Evolutionary conservation across 2,797 vertebrate genomes (phyloP), one percentile per base, ranked within the genome.

Genomic region (Scomberomorus guttatus): DNA sequence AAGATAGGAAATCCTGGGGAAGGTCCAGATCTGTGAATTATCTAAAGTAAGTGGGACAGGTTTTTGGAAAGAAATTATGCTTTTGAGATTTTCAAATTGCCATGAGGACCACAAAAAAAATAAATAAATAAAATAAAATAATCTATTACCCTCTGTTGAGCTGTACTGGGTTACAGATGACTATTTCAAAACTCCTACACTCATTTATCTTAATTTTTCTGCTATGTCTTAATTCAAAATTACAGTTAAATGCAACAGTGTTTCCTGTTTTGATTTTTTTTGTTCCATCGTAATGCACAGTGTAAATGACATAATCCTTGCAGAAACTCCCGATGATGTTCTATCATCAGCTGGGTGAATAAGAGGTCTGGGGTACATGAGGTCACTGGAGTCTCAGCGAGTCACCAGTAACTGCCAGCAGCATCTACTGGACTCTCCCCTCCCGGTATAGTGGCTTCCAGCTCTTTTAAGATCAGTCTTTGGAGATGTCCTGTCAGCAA

Each of bases 401-500:
- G 58, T 85, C 72, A 70, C 72, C 52, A 61, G 34, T 58, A 44
- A 37, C 58, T 70, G 55, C 84, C 86, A 86, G 80, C 85, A 87
- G 54, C 20, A 59, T 74, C 64, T 51, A 67, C 75, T 84, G 74
- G 76, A 73, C 80, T 79, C 82, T 87, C 57, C 48, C 63, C 85
- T 81, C 56, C 18, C 18, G 46, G 67, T 24, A 25, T 4, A 52
- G 58, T 58, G 78, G 78, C 61, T 70, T 91, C 87, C 88, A 93
- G 81, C 81, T 90, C 80, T 42, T 90, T 90, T 81, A 86, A 91
- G 80, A 87, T 92, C 73, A 87, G 86, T 78, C 83, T 83, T 56
- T 81, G 77, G 84, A 84, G 65, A 85, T 62, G 63, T 87, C 83
- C 78, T 86, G 73, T 91, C 77, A 81, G 76, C 84, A 83, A 80